Evolutionary conservation across 53 echinoderm and acorn worm species (phyloP), one percentile per base, ranked within the genome.

Genomic region (Holothuria leucospilota): DNA sequence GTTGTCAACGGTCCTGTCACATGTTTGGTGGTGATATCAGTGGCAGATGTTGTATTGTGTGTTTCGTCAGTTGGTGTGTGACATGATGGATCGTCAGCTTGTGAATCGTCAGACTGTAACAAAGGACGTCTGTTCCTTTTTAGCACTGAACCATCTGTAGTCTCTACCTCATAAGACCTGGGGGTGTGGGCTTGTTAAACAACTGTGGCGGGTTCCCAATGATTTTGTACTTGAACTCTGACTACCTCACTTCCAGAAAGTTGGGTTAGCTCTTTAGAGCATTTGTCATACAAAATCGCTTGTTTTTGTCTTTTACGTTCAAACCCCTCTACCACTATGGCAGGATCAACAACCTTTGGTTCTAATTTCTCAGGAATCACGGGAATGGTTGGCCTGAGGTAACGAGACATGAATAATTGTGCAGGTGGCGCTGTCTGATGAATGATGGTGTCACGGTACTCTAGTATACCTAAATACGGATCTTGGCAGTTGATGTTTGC

Each of bases 401-500:
- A 26, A 20, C 86, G 62, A 13, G 42, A 28, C 86, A 86, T 86
- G 5, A 42, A 23, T 40, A 86, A 29, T 58, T 86, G 75, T 20
- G 77, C 74, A 23, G 86, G 86, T 24, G 86, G 62, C 15, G 28
- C 63, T 13, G 58, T 34, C 18, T 83, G 12, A 27, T 83, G 52
- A 18, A 83, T 71, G 20, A 38, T 40, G n/a, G 86, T 61, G 10
- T 71, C 60, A 41, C 77, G 39, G 61, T 77, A 86, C 61, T 42
- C 86, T 30, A 86, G 65, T 13, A 86, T n/a, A 5, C 73, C 86
- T 46, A 86, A 41, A 38, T 77, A 86, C 2, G 86, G 77, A 40
- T 86, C 86, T 13, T 83, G 29, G 2, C 67, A 65, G 9, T 83
- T 41, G 2, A 28, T 26, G 41, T 62, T 86, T 2, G 87, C 51